Evolutionary conservation across 2,888 invertebrate genomes (phyloP).

Genomic region (Terebella lapidaria): DNA sequence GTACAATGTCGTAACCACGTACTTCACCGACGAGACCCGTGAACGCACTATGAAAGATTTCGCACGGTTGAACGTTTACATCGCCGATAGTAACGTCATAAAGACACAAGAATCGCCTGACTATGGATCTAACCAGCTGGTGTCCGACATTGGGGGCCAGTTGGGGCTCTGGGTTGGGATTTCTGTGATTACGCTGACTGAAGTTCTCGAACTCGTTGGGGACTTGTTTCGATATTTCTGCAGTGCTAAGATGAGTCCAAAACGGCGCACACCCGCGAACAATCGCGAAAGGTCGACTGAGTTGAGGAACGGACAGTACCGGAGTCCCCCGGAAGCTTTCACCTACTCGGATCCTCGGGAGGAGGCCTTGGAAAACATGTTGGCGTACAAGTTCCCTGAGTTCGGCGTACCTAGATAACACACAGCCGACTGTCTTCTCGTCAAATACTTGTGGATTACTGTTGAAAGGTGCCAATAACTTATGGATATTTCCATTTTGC

Average conservation of each 20-base stretch:
- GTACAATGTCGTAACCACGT: conserved; percentile 12
- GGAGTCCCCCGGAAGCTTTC: not conserved
- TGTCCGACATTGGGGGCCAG: conserved; percentile 26
- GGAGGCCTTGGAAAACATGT: not conserved
- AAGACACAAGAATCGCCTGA: conserved; percentile 23
- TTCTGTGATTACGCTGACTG: conserved; percentile 24
- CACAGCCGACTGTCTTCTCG: no score
- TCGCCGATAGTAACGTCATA: conserved; percentile 26
- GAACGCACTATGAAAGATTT: conserved; percentile 24
- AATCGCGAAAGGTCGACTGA: not conserved
- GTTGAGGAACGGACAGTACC: not conserved
- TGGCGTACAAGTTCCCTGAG: no score
- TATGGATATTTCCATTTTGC: no score
- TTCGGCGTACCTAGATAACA: no score
- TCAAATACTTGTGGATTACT: no score
- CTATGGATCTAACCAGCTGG: conserved; percentile 21
- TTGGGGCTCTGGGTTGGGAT: conserved; percentile 27
- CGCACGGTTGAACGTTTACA: conserved; percentile 26
- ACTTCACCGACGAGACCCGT: conserved; percentile 19
- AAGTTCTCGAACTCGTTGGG: conserved; percentile 21
- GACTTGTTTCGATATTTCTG: not conserved
- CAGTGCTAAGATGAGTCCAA: not conserved
- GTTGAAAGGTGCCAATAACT: no score
- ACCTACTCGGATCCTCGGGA: not conserved
- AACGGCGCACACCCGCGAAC: not conserved